phyloP scores from a whole-genome alignment of 2,888 invertebrate species.

The Agrypnus murinus region DNA sequence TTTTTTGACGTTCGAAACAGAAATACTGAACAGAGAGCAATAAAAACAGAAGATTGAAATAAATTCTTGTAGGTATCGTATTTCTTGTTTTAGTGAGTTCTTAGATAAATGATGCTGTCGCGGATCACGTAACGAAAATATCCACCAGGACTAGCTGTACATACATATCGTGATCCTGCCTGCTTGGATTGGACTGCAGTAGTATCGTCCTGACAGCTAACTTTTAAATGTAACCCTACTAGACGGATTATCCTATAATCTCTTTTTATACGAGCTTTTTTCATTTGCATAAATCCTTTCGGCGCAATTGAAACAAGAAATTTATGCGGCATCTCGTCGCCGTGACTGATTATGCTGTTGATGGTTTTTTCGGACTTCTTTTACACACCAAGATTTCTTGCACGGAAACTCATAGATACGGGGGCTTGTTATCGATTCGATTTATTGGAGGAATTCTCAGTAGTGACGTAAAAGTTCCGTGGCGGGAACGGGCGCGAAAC shows the following conservation, averaged over 20 bases:
- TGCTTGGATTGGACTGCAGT: conserved; percentile 4
- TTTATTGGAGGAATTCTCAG: conserved; percentile 8
- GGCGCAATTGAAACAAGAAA: conserved; percentile 26
- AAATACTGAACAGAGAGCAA: neutral
- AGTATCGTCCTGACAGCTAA: conserved; percentile 1
- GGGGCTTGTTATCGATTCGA: conserved; percentile 11
- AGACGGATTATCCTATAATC: conserved; percentile 26
- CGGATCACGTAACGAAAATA: conserved; percentile 24
- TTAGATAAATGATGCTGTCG: conserved; percentile 34
- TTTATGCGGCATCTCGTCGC: conserved; percentile 22
- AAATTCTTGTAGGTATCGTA: conserved; percentile 22
- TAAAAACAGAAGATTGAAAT: conserved; percentile 29
- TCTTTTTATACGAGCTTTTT: conserved; percentile 22
- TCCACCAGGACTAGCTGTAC: conserved; percentile 13
- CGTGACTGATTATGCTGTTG: conserved; percentile 21
- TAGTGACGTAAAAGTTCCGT: neutral
- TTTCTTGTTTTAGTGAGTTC: conserved; percentile 28
- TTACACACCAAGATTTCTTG: too few relatives aligned
- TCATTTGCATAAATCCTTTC: conserved; percentile 31
- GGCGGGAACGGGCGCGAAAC: neutral
- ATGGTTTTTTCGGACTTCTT: conserved; percentile 15
- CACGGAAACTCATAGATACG: neutral
- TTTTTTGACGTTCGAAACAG: conserved; percentile 20
- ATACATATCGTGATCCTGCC: conserved; percentile 11
- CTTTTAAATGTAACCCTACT: conserved; percentile 18